phyloP scores from a whole-genome alignment of 1,140 invertebrate genomes.

The Daktulosphaira vitifoliae region DNA sequence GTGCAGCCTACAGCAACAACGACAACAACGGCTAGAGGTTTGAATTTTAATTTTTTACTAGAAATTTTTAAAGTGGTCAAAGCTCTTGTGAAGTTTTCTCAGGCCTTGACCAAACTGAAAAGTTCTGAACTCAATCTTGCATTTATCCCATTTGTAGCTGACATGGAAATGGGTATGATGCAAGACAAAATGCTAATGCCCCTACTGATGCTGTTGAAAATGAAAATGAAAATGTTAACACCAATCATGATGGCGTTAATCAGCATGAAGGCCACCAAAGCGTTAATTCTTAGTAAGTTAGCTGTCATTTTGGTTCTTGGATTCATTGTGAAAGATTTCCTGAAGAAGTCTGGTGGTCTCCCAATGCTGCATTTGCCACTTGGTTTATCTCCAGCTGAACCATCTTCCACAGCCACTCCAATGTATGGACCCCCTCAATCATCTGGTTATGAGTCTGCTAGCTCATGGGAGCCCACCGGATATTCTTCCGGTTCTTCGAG shows the following conservation, averaged over 20 bases:
- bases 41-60: not conserved
- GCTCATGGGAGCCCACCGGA: slow-evolving; percentile 50
- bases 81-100: not conserved
- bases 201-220: slow-evolving; percentile 63
- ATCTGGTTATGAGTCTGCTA: slow-evolving; percentile 52
- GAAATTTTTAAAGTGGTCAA: not conserved
- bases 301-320: slow-evolving; percentile 67
- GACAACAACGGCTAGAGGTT: slow-evolving; percentile 26
- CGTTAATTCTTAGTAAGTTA: slow-evolving; percentile 69
- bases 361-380: slow-evolving; percentile 48
- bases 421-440: slow-evolving; percentile 50
- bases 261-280: slow-evolving; percentile 71
- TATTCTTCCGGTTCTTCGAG: slow-evolving; percentile 34
- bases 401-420: slow-evolving; percentile 43
- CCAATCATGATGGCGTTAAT: slow-evolving; percentile 68
- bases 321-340: slow-evolving; percentile 65
- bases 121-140: slow-evolving; percentile 7
- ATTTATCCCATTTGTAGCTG: slow-evolving; percentile 26
- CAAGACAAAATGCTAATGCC: slow-evolving; percentile 75
- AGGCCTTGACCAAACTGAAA: not conserved
- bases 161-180: slow-evolving; percentile 46
- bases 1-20: not conserved
- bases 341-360: slow-evolving; percentile 52
- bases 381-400: slow-evolving; percentile 59
- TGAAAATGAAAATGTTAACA: slow-evolving; percentile 74